A percentile compares a stretch with the other conserved stretches of the same genome.
Conservation (phyloP, 1,140 invertebrate species). For the Apolygus lucorum region DNA sequence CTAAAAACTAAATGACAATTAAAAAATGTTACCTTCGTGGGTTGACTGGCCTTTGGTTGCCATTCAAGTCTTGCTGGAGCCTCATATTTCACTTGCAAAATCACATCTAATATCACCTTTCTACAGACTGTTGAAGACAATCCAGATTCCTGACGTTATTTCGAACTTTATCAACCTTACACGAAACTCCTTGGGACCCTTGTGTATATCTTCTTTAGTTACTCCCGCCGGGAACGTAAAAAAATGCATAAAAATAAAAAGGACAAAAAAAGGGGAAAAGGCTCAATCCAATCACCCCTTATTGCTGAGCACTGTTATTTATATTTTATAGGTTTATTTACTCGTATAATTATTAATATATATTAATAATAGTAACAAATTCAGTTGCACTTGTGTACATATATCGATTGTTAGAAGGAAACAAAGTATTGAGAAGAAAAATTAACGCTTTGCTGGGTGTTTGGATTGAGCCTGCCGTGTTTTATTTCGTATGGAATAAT, state of each 20-base stretch:
- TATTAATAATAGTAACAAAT: not conserved
- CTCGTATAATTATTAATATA: not conserved
- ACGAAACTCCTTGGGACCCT: not conserved
- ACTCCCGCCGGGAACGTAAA: constrained; percentile 1
- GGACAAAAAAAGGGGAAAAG: not conserved
- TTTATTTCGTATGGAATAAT: not conserved
- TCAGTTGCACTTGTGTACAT: constrained; percentile 10
- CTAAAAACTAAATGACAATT: no score
- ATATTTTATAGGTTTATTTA: constrained; percentile 25
- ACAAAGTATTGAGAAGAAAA: not conserved
- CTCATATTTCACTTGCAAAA: no score
- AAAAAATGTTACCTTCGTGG: no score
- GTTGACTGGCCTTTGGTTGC: no score
- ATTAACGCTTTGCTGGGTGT: constrained; percentile 1
- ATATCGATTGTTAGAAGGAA: constrained; percentile 5
- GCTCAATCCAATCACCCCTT: constrained; percentile 12
- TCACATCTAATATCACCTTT: no score
- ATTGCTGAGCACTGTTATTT: constrained; percentile 7
- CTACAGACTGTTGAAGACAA: no score
- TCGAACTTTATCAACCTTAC: no score
- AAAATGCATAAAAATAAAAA: constrained; percentile 10
- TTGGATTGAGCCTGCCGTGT: not conserved
- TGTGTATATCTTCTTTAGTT: not conserved
- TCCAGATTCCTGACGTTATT: not conserved
- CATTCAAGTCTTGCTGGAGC: no score